Evolutionary conservation across 2,113 vertebrate genomes (phyloP).

Genomic region (Plecturocebus donacophilus): DNA sequence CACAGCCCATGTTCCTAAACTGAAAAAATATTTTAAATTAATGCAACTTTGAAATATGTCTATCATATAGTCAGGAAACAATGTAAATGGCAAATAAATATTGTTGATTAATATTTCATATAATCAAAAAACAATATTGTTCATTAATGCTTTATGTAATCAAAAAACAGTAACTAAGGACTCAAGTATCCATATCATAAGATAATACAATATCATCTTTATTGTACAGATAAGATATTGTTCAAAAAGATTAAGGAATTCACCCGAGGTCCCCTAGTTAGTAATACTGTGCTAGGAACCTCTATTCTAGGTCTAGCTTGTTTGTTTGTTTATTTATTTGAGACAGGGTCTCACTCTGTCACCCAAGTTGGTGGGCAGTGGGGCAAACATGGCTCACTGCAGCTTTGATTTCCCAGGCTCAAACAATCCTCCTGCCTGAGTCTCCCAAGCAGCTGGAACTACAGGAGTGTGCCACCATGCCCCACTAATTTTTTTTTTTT

Average conservation of each 20-base stretch:
- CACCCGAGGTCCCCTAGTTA: neutral
- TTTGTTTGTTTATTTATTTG: neutral
- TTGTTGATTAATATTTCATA: neutral
- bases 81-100: slow-evolving; percentile 24
- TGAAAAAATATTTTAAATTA: neutral
- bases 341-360: too few species aligned
- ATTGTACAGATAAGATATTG: neutral
- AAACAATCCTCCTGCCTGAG: too few species aligned
- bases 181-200: neutral
- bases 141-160: slow-evolving; percentile 2
- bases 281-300: neutral
- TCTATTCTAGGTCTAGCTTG: neutral
- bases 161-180: neutral
- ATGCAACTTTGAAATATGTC: neutral
- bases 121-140: neutral
- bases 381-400: too few species aligned
- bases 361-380: too few species aligned
- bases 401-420: too few species aligned
- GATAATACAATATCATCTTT: neutral
- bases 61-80: neutral
- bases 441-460: too few species aligned
- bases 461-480: too few species aligned
- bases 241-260: slow-evolving; percentile 10
- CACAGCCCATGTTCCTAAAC: neutral
- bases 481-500: too few species aligned